Evolutionary conservation across 1,140 invertebrate species (phyloP).

Genomic region (Euwallacea fornicatus): DNA sequence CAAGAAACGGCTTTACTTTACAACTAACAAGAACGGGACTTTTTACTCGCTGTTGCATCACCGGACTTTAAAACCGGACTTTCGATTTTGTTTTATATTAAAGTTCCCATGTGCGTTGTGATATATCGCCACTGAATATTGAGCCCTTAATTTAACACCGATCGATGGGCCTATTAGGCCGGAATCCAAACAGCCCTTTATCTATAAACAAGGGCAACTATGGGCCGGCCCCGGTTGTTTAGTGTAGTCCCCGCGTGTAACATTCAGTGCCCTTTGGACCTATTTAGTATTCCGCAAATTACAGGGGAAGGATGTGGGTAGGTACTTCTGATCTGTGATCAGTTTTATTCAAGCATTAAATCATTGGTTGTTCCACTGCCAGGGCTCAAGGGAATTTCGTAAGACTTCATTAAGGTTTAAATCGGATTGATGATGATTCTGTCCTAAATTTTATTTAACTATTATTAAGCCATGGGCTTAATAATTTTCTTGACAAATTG

Average conservation of each 20-base stretch:
- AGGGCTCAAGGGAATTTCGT: too few relatives aligned
- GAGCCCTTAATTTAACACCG: slow-evolving; percentile 3
- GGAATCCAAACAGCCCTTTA: slow-evolving; percentile 10
- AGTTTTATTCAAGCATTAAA: too few relatives aligned
- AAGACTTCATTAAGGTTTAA: too few relatives aligned
- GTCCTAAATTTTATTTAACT: too few relatives aligned
- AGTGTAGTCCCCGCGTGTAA: slow-evolving; percentile 15
- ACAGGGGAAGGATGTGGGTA: not conserved
- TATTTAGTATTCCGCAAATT: slow-evolving; percentile 29
- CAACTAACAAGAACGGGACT: too few relatives aligned
- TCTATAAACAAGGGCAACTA: slow-evolving; percentile 23
- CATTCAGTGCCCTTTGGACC: slow-evolving; percentile 24
- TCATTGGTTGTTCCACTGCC: too few relatives aligned
- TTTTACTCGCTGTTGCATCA: too few relatives aligned
- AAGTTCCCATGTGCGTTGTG: not conserved
- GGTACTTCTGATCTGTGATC: too few relatives aligned
- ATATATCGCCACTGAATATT: not conserved
- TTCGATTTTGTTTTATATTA: not conserved
- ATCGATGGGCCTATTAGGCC: slow-evolving; percentile 9
- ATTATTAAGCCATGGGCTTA: too few relatives aligned
- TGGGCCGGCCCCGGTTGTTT: slow-evolving; percentile 7
- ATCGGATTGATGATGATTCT: too few relatives aligned
- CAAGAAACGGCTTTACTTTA: too few relatives aligned
- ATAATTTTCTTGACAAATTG: too few relatives aligned
- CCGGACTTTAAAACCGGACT: not conserved